phyloP scores from a whole-genome alignment of 2,888 invertebrate genomes.

The Chydorus sphaericus region DNA sequence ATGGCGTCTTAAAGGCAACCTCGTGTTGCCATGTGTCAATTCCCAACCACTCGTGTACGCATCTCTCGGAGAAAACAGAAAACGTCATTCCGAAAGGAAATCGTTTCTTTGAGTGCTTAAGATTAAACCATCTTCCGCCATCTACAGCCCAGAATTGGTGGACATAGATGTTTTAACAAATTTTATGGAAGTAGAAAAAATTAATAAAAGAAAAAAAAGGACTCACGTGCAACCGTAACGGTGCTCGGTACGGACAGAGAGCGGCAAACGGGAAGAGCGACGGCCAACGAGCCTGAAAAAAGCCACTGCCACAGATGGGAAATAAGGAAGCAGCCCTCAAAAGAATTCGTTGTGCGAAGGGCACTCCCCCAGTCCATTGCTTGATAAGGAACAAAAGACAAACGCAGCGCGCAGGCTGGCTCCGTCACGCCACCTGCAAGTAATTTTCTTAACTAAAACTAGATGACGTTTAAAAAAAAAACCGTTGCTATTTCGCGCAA shows the following conservation, averaged over 20 bases:
- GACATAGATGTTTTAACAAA: background rate
- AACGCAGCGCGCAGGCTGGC: background rate
- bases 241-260: background rate
- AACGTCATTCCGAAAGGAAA: too few relatives aligned
- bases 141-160: background rate
- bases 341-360: too few relatives aligned
- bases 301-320: background rate
- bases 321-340: background rate
- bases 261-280: too few relatives aligned
- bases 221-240: background rate
- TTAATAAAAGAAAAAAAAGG: background rate
- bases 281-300: background rate
- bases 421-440: too few relatives aligned
- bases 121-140: background rate
- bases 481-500: too few relatives aligned
- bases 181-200: background rate
- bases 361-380: too few relatives aligned
- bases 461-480: too few relatives aligned
- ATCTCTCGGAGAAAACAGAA: background rate
- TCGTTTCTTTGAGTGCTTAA: too few relatives aligned
- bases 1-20: conserved; percentile 1
- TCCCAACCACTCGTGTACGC: background rate
- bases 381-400: background rate
- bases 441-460: too few relatives aligned
- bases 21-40: conserved; percentile 5